Base-by-base conservation (phyloP, 2,113 vertebrate species). In the Pionites leucogaster region DNA sequence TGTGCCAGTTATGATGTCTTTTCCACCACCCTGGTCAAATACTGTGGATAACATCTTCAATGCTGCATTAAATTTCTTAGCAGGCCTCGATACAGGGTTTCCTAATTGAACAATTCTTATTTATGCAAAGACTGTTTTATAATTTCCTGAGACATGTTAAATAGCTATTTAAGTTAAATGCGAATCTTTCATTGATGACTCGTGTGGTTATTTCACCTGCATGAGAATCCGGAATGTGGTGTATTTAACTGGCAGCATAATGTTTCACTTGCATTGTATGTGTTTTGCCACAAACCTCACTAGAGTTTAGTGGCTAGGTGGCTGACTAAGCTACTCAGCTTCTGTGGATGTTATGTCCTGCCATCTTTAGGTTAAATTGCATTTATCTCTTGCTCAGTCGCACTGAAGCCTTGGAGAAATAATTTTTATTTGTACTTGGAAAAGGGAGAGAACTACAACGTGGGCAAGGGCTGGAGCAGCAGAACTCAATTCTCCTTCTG, bases 341-440 rank as follows among this genome's bases (percentile, higher is more conserved):
- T 74, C 49, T 86, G 14, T 62, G 83, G 53, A 5, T 69, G 5
- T n/a, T 67, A 22, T 1, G 1, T 84, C 52, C 50, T 70, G n/a
- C 71, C 15, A 13, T 80, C 19, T 76, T 90, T 23, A 74, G 64
- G 15, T 90, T 86, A 92, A 95, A 46, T 55, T 64, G 11, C 50
- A 46, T 86, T 79, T 87, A 39, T 60, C 9, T 16, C 53, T 71
- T 75, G 42, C 17, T 75, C 35, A 50, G 35, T 65, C 35, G 25
- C 22, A n/a, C 20, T 35, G 63, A 86, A 88, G 7, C 33, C 59
- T 72, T 44, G 17, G 86, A 82, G 67, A 92, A 93, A 63, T 49
- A 81, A 19, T 41, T 86, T 83, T 80, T 67, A 5, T 74, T 90
- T 25, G 25, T 39, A 25, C 14, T 82, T 77, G 28, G 37, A 70